Base-by-base conservation (phyloP, 2,888 invertebrate species). In the Melinaea marsaeus region DNA sequence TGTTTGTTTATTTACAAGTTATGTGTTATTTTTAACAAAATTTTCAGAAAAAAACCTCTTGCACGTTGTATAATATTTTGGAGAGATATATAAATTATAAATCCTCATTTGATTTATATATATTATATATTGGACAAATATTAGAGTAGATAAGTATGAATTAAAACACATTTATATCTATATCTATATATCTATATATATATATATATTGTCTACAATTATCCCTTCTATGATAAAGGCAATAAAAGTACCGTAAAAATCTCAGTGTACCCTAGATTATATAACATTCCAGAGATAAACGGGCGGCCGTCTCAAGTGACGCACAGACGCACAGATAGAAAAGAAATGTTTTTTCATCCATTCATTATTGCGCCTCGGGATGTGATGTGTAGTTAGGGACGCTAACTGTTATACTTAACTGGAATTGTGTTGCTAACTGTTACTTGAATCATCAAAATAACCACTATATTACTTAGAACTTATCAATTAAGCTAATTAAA, bases 271-370 rank as follows among this genome's bases (percentile, higher is more conserved):
- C 66, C 65, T 65, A 63, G 75, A 75, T 75, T 75, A 73, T 74
- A 70, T 69, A 70, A 74, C 75, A 78, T 76, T 74, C 69, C 72
- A 74, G 35, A 76, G 78, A 79, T 79, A 81, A 81, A 72, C 67
- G 67, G 48, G 67, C 67, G 71, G 72, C 73, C 72, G 69, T 71
- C 68, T 68, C 57, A 71, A 72, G 61, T 68, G 69, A 69, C 69
- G 64, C 63, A 67, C 62, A 66, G 69, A 69, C 69, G 64, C 63
- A 67, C 62, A 66, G 72, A 74, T 74, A 74, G 75, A 62, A 56
- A 77, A 75, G 68, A 68, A 67, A 71, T 73, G 55, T 69, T 72
- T 76, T 68, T 64, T 63, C 61, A 55, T 72, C 72, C 74, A 75
- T 75, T 74, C 66, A 72, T 64, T 70, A 68, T 66, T 68, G 66